These are phyloP conservation scores for Colossoma macropomum DNA, from an alignment of 2,113 vertebrate species.

Conservation along the genomic window DNA sequence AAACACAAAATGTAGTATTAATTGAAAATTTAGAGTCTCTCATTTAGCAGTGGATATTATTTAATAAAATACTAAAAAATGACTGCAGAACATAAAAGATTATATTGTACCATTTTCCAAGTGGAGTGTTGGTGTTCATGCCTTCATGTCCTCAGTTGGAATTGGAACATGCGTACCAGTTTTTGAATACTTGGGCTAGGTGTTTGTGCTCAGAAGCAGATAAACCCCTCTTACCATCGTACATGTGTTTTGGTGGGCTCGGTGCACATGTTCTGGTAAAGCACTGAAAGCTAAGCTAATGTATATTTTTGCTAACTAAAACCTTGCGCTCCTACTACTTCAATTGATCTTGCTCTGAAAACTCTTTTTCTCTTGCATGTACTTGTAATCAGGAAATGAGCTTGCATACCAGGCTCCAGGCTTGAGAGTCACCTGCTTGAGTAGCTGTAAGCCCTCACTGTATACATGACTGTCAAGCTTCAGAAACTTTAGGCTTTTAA, in stretches of 20 bases:
- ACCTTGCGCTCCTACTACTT: conserved; percentile 3
- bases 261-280: conserved; percentile 18
- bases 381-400: conserved; percentile 55
- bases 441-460: conserved; percentile 26
- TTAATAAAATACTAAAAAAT: neutral
- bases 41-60: neutral
- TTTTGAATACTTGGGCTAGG: neutral
- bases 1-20: too few relatives aligned
- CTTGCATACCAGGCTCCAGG: conserved; percentile 42
- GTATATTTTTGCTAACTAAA: conserved; percentile 15
- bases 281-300: conserved; percentile 24
- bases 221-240: conserved; percentile 6
- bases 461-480: conserved; percentile 36
- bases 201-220: conserved; percentile 38
- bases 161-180: conserved; percentile 12
- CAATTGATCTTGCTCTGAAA: conserved; percentile 27
- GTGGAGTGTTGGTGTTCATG: neutral
- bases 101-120: neutral
- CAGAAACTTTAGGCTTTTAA: conserved; percentile 27
- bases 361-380: conserved; percentile 43
- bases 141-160: neutral
- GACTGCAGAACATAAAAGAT: neutral
- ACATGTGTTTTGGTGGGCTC: conserved; percentile 27
- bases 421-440: conserved; percentile 40
- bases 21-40: too few relatives aligned